Conservation (phyloP, 1,140 invertebrate genomes). For the Tigriopus japonicus region DNA sequence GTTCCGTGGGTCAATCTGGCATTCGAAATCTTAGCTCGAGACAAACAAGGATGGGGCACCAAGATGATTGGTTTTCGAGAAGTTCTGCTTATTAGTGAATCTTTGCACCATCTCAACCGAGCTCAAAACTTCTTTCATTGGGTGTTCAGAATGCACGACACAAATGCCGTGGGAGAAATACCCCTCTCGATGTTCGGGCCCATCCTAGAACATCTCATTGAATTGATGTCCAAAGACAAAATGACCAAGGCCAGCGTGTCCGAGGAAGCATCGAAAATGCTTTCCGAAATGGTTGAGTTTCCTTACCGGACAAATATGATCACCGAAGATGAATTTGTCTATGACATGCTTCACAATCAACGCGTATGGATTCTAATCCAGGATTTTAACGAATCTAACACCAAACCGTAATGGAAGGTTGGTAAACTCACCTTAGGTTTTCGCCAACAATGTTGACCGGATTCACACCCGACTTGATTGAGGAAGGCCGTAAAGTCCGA, state of each 20-base stretch:
- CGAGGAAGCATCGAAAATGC: background rate
- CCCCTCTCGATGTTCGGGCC: background rate
- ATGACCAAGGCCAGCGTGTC: background rate
- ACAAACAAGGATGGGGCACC: background rate
- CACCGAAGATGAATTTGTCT: background rate
- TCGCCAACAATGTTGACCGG: conserved; percentile 66
- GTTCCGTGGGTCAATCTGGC: background rate
- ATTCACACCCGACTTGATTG: conserved; percentile 59
- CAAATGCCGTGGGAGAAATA: background rate
- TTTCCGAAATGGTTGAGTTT: no score
- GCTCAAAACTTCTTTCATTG: background rate
- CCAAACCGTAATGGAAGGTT: background rate
- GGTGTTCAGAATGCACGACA: conserved; percentile 7
- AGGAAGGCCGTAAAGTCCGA: conserved; percentile 82
- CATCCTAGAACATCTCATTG: background rate
- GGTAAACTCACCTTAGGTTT: conserved; percentile 33
- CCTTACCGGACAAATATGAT: background rate
- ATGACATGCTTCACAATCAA: background rate
- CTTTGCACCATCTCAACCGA: background rate
- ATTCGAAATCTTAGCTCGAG: background rate
- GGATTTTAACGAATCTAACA: background rate
- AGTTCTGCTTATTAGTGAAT: background rate
- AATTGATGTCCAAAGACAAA: background rate
- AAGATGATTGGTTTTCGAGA: conserved; percentile 8
- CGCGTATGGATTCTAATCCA: no score